Conservation (phyloP, 2,113 vertebrate genomes). For the Halichoerus grypus region DNA sequence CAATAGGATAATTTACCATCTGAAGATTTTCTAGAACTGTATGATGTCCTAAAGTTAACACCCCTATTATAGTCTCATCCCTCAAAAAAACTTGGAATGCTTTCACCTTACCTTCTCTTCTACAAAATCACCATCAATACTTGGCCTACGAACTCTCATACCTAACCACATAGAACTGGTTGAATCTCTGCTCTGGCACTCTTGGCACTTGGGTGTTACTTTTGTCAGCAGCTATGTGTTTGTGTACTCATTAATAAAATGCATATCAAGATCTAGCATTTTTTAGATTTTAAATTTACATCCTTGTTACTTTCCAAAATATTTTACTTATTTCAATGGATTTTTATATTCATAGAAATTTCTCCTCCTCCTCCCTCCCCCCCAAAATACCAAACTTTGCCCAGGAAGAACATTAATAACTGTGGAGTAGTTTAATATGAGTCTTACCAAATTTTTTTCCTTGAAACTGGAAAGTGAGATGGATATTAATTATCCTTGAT, state of each 20-base stretch:
- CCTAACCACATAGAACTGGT: neutral
- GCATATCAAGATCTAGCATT: neutral
- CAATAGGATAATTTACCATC: neutral
- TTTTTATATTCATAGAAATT: conserved; percentile 49
- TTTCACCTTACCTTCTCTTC: conserved; percentile 10
- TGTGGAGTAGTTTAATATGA: neutral
- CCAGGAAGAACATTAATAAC: conserved; percentile 11
- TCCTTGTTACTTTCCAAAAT: conserved; percentile 45
- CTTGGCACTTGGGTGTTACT: neutral
- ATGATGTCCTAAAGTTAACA: conserved; percentile 33
- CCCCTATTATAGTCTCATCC: neutral
- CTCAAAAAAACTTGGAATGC: conserved; percentile 5
- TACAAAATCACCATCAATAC: neutral
- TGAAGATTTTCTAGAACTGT: neutral
- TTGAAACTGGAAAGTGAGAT: conserved; percentile 50
- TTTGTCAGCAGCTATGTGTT: neutral
- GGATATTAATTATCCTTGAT: neutral
- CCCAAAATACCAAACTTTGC: neutral
- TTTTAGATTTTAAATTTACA: neutral
- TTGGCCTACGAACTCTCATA: conserved; percentile 23
- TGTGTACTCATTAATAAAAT: conserved; percentile 2
- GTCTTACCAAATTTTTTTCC: neutral
- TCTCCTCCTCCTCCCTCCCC: neutral
- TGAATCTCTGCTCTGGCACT: neutral
- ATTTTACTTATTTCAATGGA: neutral